These are phyloP conservation scores for Archilochus colubris DNA, from an alignment of 2,113 vertebrate species.

Conservation along the genomic window DNA sequence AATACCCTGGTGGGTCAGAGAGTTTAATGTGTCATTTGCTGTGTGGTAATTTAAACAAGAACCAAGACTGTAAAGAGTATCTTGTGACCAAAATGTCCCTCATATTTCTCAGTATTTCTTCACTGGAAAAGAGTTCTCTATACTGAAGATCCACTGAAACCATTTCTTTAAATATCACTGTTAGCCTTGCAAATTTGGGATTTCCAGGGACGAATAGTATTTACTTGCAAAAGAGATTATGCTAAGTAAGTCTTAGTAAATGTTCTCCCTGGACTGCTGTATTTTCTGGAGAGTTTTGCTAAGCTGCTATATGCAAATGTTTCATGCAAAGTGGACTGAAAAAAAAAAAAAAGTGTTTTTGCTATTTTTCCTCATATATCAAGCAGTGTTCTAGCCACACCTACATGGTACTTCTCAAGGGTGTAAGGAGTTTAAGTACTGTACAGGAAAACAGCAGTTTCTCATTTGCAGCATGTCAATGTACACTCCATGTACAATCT, in stretches of 20 bases:
- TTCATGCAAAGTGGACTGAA: neutral
- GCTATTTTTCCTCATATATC: neutral
- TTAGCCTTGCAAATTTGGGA: slow-evolving; percentile 27
- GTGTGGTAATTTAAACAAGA: neutral
- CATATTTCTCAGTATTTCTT: neutral
- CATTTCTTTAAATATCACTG: neutral
- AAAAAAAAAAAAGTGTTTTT: neutral
- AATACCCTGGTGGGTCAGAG: neutral
- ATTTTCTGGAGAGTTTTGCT: slow-evolving; percentile 36
- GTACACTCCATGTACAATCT: neutral
- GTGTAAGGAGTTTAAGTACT: neutral
- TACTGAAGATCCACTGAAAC: neutral
- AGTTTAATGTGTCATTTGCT: neutral
- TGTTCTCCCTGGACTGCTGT: slow-evolving; percentile 16
- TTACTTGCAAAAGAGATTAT: slow-evolving; percentile 61
- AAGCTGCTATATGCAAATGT: neutral
- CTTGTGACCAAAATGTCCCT: neutral
- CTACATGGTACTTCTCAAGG: neutral
- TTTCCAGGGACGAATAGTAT: slow-evolving; percentile 58
- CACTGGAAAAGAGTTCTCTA: neutral
- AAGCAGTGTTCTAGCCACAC: neutral
- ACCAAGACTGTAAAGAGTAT: neutral
- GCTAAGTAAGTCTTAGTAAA: slow-evolving; percentile 47
- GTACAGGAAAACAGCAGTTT: neutral
- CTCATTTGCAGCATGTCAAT: neutral